Evolutionary conservation across 2,888 invertebrate genomes (phyloP), one percentile per base, ranked within the genome.

Genomic region (Patella caerulea): DNA sequence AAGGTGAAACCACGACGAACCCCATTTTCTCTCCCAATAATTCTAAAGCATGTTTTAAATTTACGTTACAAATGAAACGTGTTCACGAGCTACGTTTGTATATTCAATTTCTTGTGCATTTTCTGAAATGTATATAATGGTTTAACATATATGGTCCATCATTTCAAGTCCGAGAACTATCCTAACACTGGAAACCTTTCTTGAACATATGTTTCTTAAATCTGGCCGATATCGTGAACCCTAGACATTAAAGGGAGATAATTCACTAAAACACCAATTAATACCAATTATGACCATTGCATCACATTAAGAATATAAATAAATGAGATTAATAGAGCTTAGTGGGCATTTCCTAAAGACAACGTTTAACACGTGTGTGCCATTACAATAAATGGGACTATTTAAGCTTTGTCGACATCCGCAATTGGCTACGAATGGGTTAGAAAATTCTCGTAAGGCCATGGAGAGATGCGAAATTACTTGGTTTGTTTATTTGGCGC

Each of bases 261-360:
- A 65, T 24, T 65, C 65, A 24, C 24, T 24, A 19, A 24, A 24
- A 65, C 19, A 65, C 11, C 65, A 65, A 65, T 65, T 65, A 65
- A 65, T 65, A 65, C 65, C 14, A 65, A 65, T 65, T 65, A 65
- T 65, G 65, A 24, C 24, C 65, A 65, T 65, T 65, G 24, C 65
- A 65, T 65, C 19, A 65, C 65, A 65, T 65, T 65, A 65, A 65
- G 24, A 65, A 65, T 65, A 65, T 65, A 65, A 65, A 65, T 65
- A 65, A 45, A 65, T 65, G 19, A 65, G 12, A 65, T 65, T 24
- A 65, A 65, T 65, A n/a, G 12, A 9, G 65, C 24, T 24, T 65
- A 65, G 19, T 65, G 24, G 19, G 65, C 5, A 19, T 65, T 65
- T 19, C 19, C 19, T 24, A 24, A 65, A 65, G 65, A 24, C 19